phyloP scores from a whole-genome alignment of 2,797 vertebrate genomes.

The Pantherophis vulpinus region DNA sequence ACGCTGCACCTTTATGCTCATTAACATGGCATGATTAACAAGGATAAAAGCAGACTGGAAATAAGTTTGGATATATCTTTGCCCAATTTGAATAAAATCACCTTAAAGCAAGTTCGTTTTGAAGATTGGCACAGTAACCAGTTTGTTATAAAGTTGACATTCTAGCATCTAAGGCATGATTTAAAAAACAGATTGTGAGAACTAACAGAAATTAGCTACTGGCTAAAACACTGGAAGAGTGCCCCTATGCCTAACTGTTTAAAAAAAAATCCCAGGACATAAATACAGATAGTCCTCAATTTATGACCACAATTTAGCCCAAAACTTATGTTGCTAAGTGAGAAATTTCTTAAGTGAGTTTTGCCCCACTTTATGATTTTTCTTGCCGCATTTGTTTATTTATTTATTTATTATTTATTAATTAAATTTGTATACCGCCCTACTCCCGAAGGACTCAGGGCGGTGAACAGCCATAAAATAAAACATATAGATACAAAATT shows the following conservation, averaged over 20 bases:
- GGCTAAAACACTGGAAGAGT: slow-evolving; percentile 38
- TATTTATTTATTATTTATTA: no score
- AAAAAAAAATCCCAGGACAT: slow-evolving; percentile 17
- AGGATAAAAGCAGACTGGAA: background rate
- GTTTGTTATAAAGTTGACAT: background rate
- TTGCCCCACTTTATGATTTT: background rate
- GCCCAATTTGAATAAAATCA: background rate
- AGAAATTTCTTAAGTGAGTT: background rate
- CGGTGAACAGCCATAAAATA: no score
- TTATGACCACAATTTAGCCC: no score
- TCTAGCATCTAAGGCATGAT: background rate
- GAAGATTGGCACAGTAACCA: background rate
- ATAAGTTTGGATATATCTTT: background rate
- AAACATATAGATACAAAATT: no score
- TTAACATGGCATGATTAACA: slow-evolving; percentile 23
- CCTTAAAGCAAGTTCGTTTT: background rate
- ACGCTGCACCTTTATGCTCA: background rate
- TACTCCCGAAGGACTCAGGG: no score
- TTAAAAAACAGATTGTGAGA: background rate
- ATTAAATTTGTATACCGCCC: no score
- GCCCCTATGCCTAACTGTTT: slow-evolving; percentile 21
- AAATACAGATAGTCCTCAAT: background rate
- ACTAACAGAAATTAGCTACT: background rate
- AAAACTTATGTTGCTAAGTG: no score
- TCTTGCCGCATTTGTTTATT: background rate